Conservation (phyloP, 2,888 invertebrate species). For the Laothoe populi region DNA sequence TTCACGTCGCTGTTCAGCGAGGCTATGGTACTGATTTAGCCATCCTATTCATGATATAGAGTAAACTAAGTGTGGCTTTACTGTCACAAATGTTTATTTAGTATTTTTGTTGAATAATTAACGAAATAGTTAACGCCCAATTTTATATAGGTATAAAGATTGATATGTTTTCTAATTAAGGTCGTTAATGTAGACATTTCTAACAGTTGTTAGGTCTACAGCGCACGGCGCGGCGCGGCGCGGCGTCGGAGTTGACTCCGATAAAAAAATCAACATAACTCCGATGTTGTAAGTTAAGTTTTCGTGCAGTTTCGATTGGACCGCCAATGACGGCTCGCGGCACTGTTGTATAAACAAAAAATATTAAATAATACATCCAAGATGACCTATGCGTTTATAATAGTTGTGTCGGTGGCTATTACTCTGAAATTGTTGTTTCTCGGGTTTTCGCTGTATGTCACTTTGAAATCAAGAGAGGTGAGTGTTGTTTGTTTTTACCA, state of each 20-base stretch:
- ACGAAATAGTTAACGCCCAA: no score
- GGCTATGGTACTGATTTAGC: no score
- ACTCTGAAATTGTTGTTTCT: constrained; percentile 72
- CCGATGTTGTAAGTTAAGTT: constrained; percentile 49
- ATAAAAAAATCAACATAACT: constrained; percentile 65
- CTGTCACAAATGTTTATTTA: no score
- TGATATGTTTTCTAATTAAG: background rate
- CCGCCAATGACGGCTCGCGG: constrained; percentile 47
- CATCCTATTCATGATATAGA: no score
- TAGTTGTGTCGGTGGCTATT: constrained; percentile 74
- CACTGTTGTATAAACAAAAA: constrained; percentile 29
- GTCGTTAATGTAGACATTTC: constrained; percentile 41
- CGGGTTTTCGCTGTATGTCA: constrained; percentile 73
- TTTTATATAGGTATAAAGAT: background rate
- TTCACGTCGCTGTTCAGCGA: no score
- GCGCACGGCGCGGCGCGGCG: constrained; percentile 27
- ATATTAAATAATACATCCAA: constrained; percentile 32
- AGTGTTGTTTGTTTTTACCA: constrained; percentile 40
- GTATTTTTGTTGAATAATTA: no score
- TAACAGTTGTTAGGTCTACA: constrained; percentile 46
- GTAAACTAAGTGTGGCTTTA: no score
- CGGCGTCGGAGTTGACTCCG: constrained; percentile 54
- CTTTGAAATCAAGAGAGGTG: constrained; percentile 55
- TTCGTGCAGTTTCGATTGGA: constrained; percentile 62
- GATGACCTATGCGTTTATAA: constrained; percentile 70